Percentiles rank a stretch among this genome's conserved stretches.
These are phyloP conservation scores for Pseudomyrmex cubaensis DNA, from an alignment of 1,140 invertebrate species.

Conservation along the genomic window DNA sequence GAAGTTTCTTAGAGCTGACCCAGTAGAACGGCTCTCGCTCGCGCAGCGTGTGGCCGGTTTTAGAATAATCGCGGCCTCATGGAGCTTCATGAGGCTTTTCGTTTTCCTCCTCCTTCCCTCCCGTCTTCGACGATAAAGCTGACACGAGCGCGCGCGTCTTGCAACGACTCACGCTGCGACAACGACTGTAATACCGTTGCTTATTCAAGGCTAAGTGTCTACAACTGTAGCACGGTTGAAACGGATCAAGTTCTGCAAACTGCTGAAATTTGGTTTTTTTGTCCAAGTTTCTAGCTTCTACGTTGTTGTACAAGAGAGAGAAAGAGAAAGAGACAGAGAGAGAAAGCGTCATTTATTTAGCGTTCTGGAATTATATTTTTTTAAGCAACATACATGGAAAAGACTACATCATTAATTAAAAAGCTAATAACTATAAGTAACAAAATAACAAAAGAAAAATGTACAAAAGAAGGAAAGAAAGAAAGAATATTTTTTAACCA, in stretches of 20 bases:
- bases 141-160: conserved; percentile 26
- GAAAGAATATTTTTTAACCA: no score
- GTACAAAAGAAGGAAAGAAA: no score
- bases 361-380: background rate
- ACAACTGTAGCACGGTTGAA: background rate
- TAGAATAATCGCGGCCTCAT: conserved; percentile 43
- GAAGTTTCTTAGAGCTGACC: conserved; percentile 46
- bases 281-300: background rate
- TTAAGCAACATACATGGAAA: no score
- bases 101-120: conserved; percentile 18
- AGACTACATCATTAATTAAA: no score
- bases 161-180: conserved; percentile 43
- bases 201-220: conserved; percentile 36
- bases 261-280: conserved; percentile 25
- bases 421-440: no score
- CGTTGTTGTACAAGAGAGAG: no score
- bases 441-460: no score
- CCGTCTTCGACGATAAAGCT: conserved; percentile 41
- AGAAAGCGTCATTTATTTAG: no score
- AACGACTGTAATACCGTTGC: conserved; percentile 23
- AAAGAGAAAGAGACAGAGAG: no score
- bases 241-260: conserved; percentile 15
- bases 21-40: conserved; percentile 14
- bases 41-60: conserved; percentile 61
- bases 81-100: conserved; percentile 45